Conservation (phyloP, 2,113 vertebrate genomes). For the Chionodraco myersi region DNA sequence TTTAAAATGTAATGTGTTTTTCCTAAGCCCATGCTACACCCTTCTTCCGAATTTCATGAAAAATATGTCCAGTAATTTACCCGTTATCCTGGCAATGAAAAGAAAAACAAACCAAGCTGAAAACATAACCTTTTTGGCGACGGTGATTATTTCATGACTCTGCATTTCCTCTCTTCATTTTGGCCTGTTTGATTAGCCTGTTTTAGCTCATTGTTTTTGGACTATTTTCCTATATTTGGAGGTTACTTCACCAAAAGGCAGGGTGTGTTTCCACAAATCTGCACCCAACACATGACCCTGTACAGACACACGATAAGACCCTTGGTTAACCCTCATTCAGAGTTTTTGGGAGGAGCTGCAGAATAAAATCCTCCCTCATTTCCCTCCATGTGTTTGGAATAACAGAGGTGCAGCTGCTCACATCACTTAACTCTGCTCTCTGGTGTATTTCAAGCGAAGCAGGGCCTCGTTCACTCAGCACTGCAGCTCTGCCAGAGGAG, state of each 20-base stretch:
- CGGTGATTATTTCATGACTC: no score
- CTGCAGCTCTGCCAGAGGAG: conserved; percentile 23
- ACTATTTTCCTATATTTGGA: background rate
- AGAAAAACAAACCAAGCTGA: no score
- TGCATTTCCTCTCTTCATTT: no score
- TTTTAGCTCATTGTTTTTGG: background rate
- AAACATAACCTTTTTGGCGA: background rate
- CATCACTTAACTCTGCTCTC: conserved; percentile 29
- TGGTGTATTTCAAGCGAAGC: conserved; percentile 34
- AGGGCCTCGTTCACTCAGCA: conserved; percentile 7
- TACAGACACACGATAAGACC: conserved; percentile 29
- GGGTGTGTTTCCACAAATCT: conserved; percentile 26
- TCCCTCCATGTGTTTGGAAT: conserved; percentile 58
- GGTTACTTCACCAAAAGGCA: background rate
- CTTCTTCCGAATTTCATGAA: no score
- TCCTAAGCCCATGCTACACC: no score
- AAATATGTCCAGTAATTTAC: no score
- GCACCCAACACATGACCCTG: conserved; percentile 28
- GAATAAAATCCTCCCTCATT: conserved; percentile 50
- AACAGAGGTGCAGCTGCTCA: conserved; percentile 61
- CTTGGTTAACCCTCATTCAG: conserved; percentile 42
- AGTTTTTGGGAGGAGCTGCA: conserved; percentile 47
- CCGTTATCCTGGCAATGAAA: no score
- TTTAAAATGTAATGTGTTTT: no score
- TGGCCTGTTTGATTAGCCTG: background rate